Conservation (phyloP, 2,888 invertebrate genomes). For the Trisateles emortualis region DNA sequence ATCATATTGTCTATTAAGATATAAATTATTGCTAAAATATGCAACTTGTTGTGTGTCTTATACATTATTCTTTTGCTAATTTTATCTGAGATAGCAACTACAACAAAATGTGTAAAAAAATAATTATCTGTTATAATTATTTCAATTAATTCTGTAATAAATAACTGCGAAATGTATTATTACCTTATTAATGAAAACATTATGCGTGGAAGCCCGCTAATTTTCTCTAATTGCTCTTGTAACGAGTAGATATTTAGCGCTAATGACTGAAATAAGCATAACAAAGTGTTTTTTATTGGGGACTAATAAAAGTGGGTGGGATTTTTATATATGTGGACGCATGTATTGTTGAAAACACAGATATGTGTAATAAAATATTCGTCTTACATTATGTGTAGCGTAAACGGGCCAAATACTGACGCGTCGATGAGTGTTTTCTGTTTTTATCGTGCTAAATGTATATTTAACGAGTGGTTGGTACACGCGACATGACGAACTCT, state of each 20-base stretch:
- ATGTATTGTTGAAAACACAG: conserved; percentile 35
- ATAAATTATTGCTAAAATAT: neutral
- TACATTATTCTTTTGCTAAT: no score
- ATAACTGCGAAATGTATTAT: no score
- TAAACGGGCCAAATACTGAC: conserved; percentile 61
- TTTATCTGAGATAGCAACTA: no score
- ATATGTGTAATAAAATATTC: conserved; percentile 46
- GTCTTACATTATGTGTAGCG: conserved; percentile 44
- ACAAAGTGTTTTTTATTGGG: conserved; percentile 8
- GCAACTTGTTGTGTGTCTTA: neutral
- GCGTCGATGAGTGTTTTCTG: conserved; percentile 60
- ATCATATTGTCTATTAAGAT: conserved; percentile 24
- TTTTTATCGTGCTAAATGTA: conserved; percentile 63
- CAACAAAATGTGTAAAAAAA: no score
- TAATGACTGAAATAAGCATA: conserved; percentile 1
- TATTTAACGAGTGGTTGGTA: conserved; percentile 61
- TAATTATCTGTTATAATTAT: no score
- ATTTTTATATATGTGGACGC: conserved; percentile 15
- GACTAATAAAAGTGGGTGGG: conserved; percentile 2
- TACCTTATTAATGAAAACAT: neutral
- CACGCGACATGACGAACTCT: conserved; percentile 55
- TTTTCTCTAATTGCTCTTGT: neutral
- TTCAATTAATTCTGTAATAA: no score
- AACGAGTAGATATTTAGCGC: neutral
- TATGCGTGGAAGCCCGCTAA: neutral